Percentiles rank a stretch among this genome's conserved stretches.
These are phyloP conservation scores for Rhogogaster chlorosoma DNA, from an alignment of 2,888 invertebrate genomes.

Conservation along the genomic window DNA sequence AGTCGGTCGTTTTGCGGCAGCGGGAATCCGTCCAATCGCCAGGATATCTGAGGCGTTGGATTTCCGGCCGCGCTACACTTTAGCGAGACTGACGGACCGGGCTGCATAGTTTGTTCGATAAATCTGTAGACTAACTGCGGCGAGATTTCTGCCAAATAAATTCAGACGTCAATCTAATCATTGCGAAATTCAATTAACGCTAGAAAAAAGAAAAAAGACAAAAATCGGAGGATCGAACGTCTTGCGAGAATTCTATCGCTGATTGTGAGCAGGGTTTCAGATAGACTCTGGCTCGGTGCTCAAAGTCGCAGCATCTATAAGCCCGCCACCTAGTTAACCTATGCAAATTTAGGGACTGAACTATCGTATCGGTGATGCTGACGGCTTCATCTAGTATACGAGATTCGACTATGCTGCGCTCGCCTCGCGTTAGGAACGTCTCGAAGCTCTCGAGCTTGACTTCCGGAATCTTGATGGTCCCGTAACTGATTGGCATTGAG, in stretches of 20 bases:
- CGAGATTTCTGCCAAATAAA: conserved; percentile 78
- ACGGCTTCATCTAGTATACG: conserved; percentile 66
- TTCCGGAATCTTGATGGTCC: not conserved
- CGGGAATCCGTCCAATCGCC: conserved; percentile 78
- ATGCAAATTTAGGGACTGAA: conserved; percentile 74
- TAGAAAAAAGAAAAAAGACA: too few species aligned
- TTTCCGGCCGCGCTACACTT: conserved; percentile 78
- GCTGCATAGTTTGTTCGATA: conserved; percentile 78
- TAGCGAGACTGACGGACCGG: conserved; percentile 78
- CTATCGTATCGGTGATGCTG: conserved; percentile 69
- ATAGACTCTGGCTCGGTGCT: not conserved
- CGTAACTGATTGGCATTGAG: not conserved
- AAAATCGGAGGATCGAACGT: not conserved
- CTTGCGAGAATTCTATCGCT: not conserved
- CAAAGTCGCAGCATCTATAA: conserved; percentile 62
- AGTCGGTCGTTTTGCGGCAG: conserved; percentile 79
- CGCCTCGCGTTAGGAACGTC: not conserved
- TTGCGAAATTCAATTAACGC: too few species aligned
- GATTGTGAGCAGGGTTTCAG: not conserved
- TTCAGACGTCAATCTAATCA: too few species aligned
- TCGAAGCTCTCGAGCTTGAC: not conserved
- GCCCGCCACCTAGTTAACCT: conserved; percentile 75
- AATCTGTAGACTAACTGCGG: conserved; percentile 79
- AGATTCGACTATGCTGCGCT: conserved; percentile 57
- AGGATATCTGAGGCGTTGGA: conserved; percentile 80